Evolutionary conservation across 2,888 invertebrate genomes (phyloP), one percentile per base, ranked within the genome.

Genomic region (Drosophila anceps): DNA sequence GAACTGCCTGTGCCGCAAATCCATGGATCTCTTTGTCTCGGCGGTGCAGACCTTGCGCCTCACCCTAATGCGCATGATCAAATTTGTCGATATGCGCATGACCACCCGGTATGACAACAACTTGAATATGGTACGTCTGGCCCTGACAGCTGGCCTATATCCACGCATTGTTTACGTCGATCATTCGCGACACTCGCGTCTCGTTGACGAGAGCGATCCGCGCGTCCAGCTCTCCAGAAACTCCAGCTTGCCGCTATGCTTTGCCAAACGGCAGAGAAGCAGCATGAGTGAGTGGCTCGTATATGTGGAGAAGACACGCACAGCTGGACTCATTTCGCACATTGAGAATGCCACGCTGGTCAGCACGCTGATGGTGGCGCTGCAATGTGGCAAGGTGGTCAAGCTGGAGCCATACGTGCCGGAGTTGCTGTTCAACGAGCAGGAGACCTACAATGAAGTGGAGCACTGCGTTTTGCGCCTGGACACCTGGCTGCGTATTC

Each of bases 111-210:
- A 82, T 39, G 87, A 90, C 33, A 46, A 69, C 1, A 83, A 92
- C 33, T 98, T 98, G 98, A 96, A 97, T 13, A 95, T 98, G 62
- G 96, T 99, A 0, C 98, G 98, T 91, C 97, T 97, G 0, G 97
- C 97, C 2, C 93, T 99, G 37, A 95, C 96, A 31, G 96, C 97
- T 5, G 98, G 99, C 0, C 94, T 97, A 69, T 99, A 98, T 93
- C 99, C 99, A 0, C 97, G 97, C 82, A 93, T 99, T 48, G 96
- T 97, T 20, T 94, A 96, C 24, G 95, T 96, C 1, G 96, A 96
- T 91, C 93, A 96, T 8, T 0, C 24, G 0, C n/a, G 18, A 1
- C 0, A 31, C n/a, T 7, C 51, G 33, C 94, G 94, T 2, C 91
- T 97, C 13, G 93, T 95, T 20, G 96, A 96, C 8, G 95, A 95